Evolutionary conservation across 2,113 vertebrate genomes (phyloP), one percentile per base, ranked within the genome.

Genomic region (Tamias sibiricus): DNA sequence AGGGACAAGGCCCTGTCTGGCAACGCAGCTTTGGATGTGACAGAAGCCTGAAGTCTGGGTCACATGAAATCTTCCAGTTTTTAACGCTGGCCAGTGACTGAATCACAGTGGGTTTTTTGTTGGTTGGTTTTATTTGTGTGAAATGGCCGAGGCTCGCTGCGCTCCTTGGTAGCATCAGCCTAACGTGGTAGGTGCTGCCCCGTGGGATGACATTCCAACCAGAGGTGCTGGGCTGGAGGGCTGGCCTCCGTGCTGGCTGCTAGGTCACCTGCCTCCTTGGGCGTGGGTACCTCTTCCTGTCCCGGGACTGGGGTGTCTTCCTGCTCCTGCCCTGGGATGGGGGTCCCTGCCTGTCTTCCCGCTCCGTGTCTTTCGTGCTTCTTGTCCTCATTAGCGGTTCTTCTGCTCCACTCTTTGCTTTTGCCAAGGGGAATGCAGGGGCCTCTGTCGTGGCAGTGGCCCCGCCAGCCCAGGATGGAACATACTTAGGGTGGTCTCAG

Each of bases 181-280:
- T 26, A 19, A 24, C 26, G 1, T 22, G 0, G 2, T 2, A 32
- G 28, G 14, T 8, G 4, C 1, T 22, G 42, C 54, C 17, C 4
- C 24, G 17, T 62, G 19, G n/a, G 64, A 14, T 2, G 8, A 74
- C 4, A 30, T 44, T 44, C 40, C 40, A 66, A 6, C n/a, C 30
- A 19, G n/a, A 17, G 28, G 52, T 32, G 32, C 0, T 2, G 4
- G 47, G 30, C 26, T 44, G 30, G 44, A 57, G 37, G 16, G 2
- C 3, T 26, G 1, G 72, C 84, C 47, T 32, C 49, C 42, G 1
- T 0, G 11, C 28, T 8, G 17, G 66, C 37, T 32, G n/a, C 4
- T 11, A 4, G 66, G 4, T 40, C 4, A 1, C 37, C 24, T 16
- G 4, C n/a, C 17, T 35, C 77, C 52, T 19, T 26, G 26, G 59